Evolutionary conservation across 1,140 invertebrate genomes (phyloP).

Genomic region (Portunus trituberculatus): DNA sequence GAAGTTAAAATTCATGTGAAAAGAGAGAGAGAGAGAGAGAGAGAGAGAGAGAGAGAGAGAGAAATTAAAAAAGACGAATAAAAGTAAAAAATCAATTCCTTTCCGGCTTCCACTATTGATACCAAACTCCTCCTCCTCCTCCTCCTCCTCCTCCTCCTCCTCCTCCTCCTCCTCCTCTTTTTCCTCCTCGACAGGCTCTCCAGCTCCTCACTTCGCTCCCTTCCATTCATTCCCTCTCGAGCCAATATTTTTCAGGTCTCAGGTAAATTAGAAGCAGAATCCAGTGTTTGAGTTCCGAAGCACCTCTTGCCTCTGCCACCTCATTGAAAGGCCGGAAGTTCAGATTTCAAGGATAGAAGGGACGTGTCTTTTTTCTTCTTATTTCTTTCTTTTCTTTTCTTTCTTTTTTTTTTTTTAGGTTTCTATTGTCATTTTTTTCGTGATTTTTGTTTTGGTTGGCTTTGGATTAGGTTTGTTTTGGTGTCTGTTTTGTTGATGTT

Average conservation of each 20-base stretch:
- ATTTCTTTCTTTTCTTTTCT: neutral
- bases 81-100: no score
- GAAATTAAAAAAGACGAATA: no score
- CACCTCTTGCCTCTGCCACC: neutral
- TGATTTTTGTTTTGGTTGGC: neutral
- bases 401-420: neutral
- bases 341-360: neutral
- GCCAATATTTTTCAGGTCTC: neutral
- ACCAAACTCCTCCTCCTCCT: neutral
- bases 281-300: neutral
- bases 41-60: no score
- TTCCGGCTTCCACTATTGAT: no score
- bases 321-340: neutral
- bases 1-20: no score
- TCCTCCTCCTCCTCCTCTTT: neutral
- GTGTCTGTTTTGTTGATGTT: neutral
- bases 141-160: neutral
- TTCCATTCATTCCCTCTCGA: slow-evolving; percentile 10
- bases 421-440: neutral
- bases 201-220: neutral
- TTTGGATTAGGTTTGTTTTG: neutral
- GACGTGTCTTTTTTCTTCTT: neutral
- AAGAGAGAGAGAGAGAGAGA: no score
- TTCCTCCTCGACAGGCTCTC: neutral
- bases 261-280: neutral